Evolutionary conservation across 2,888 invertebrate species (phyloP).

Genomic region (Caenorhabditis sulstoni): DNA sequence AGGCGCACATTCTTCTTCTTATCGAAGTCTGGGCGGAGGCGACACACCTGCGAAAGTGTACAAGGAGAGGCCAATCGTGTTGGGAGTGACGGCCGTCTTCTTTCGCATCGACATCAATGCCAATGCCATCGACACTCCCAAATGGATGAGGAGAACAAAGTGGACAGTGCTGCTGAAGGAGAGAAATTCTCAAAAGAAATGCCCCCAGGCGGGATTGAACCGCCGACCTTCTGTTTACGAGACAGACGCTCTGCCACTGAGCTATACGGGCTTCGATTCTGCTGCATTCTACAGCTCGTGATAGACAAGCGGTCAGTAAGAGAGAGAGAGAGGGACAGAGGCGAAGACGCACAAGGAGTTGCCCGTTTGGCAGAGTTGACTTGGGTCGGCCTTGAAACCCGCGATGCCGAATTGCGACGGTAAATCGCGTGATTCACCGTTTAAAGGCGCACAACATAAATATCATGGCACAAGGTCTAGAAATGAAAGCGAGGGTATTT

Average conservation of each 20-base stretch:
- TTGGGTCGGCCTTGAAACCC: too few relatives aligned
- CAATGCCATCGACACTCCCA: conserved; percentile 18
- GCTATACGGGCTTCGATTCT: conserved; percentile 59
- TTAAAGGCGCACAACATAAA: too few relatives aligned
- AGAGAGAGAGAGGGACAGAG: neutral
- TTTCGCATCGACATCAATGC: conserved; percentile 20
- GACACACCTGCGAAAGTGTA: conserved; percentile 41
- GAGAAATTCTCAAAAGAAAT: conserved; percentile 14
- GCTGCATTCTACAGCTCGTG: neutral
- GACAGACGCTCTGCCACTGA: conserved; percentile 75
- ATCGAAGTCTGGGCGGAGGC: neutral
- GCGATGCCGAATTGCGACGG: neutral
- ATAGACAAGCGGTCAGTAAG: neutral
- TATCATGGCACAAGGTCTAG: too few relatives aligned
- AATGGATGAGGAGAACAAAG: conserved; percentile 31
- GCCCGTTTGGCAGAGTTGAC: too few relatives aligned
- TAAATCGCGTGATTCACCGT: too few relatives aligned
- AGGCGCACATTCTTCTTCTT: neutral
- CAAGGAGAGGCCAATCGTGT: conserved; percentile 42
- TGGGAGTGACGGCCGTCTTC: conserved; percentile 25
- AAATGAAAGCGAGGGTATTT: too few relatives aligned
- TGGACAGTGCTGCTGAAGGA: conserved; percentile 21
- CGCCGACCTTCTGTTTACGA: conserved; percentile 74
- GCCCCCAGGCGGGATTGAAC: conserved; percentile 68
- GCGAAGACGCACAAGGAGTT: neutral